Conservation (phyloP, 2,888 invertebrate genomes). For the Eupithecia dodoneata region DNA sequence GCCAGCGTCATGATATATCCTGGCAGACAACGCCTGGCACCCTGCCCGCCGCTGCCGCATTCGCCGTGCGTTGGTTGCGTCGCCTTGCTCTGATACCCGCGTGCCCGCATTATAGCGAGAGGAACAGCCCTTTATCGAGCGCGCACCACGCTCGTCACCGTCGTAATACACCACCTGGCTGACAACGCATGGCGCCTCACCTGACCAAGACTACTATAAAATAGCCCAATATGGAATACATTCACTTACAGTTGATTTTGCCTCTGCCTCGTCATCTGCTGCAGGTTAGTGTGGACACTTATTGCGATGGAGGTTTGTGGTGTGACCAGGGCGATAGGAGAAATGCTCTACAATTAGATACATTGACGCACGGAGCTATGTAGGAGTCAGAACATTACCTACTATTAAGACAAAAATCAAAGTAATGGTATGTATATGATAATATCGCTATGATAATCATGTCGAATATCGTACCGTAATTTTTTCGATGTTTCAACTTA, state of each 20-base stretch:
- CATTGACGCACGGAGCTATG: background rate
- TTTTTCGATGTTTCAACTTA: background rate
- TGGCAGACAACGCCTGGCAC: constrained; percentile 86
- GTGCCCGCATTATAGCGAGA: constrained; percentile 84
- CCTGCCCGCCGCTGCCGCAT: too few relatives aligned
- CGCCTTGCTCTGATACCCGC: constrained; percentile 87
- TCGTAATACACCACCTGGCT: constrained; percentile 93
- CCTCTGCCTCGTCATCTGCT: background rate
- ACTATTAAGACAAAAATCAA: background rate
- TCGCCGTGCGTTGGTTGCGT: constrained; percentile 80
- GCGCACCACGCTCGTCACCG: constrained; percentile 91
- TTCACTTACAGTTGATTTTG: background rate
- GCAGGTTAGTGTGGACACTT: background rate
- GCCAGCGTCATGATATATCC: constrained; percentile 93
- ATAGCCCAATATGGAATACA: background rate
- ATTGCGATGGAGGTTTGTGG: background rate
- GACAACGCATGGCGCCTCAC: constrained; percentile 74
- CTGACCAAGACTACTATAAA: background rate
- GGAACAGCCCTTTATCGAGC: constrained; percentile 91
- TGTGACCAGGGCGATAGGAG: background rate
- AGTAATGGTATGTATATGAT: background rate
- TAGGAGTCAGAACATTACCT: background rate
- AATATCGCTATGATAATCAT: background rate
- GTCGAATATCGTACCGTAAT: background rate
- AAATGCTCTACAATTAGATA: background rate